Base-by-base conservation (phyloP, 2,797 vertebrate genomes). In the Synanceia verrucosa region DNA sequence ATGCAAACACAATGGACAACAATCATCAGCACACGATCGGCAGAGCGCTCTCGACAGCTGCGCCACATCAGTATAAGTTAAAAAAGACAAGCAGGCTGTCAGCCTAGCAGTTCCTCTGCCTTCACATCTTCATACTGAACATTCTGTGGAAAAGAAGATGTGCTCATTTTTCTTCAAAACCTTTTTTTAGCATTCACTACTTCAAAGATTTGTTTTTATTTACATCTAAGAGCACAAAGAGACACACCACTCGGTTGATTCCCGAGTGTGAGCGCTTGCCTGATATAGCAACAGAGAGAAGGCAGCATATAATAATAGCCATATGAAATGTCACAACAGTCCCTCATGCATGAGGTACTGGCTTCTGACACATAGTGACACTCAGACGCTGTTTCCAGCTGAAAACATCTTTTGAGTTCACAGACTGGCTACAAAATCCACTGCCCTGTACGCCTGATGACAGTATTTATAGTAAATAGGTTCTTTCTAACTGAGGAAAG, bases 151-250 rank as follows among this genome's bases (percentile, higher is more conserved):
- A 31, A 19, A 14, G 51, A 33, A 80, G 19, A 21, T n/a, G n/a
- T 50, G 12, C 79, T 81, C 37, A 34, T 65, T 65, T 47, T 58
- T 70, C 48, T 65, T 11, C 21, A 56, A 55, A 70, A 50, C 12
- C 48, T 71, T 88, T 83, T 73, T 87, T 79, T 72, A 86, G 87
- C 75, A 50, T n/a, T 73, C 61, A 73, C 55, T 46, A 67, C 82
- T 89, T 88, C 79, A 90, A 90, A 87, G 85, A 57, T 43, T 73
- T 83, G 78, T 90, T 91, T 84, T 86, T 90, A 89, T 91, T 92
- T 84, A 88, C 88, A 84, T 87, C 85, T 79, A 80, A 76, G 63
- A n/a, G 57, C 82, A 65, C 76, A 48, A 68, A 70, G 69, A 71
- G 53, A 24, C 79, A 24, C 79, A 50, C 60, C 9, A 31, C 61